Conservation (phyloP, 2,797 vertebrate genomes). For the Darevskia mixta region DNA sequence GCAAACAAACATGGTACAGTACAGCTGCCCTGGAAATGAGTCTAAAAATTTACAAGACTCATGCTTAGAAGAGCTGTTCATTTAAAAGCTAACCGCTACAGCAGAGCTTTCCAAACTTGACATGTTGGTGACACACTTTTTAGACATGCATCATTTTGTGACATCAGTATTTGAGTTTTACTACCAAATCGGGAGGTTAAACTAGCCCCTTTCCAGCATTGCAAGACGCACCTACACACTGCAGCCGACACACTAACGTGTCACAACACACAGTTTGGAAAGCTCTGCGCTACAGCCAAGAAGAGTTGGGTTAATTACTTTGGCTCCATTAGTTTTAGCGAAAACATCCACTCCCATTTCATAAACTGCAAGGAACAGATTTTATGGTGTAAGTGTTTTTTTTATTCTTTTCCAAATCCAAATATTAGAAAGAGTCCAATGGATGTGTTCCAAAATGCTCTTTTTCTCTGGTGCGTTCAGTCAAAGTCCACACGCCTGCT, state of each 20-base stretch:
- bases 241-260: too few species aligned
- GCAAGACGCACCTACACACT: too few species aligned
- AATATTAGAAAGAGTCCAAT: conserved; percentile 11
- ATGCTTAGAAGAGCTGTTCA: background rate
- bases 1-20: background rate
- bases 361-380: background rate
- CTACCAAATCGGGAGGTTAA: too few species aligned
- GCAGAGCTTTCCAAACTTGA: too few species aligned
- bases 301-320: background rate
- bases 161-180: too few species aligned
- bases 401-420: background rate
- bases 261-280: too few species aligned
- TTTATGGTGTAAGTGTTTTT: background rate
- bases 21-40: background rate
- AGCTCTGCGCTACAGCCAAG: background rate
- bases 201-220: too few species aligned
- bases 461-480: conserved; percentile 64
- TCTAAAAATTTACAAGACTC: background rate
- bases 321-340: background rate
- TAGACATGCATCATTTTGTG: too few species aligned
- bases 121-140: too few species aligned
- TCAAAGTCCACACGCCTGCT: conserved; percentile 86
- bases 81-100: background rate
- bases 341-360: background rate
- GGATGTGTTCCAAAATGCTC: background rate